Evolutionary conservation across 2,113 vertebrate genomes (phyloP), one percentile per base, ranked within the genome.

Genomic region (Epinephelus cyanopodus): DNA sequence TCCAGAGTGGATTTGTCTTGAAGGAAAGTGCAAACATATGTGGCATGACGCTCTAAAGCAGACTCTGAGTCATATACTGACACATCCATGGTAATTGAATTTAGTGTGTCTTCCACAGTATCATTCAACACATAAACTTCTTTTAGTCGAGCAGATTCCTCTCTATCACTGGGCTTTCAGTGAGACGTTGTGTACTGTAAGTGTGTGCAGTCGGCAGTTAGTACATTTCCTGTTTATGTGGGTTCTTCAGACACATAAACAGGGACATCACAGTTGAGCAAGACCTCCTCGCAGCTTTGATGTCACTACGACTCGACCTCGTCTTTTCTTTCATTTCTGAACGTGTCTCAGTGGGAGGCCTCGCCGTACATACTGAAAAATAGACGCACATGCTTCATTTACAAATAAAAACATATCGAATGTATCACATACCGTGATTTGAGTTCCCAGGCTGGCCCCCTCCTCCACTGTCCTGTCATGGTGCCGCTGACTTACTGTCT

Each of bases 221-320:
- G 54, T 65, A 67, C 29, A 63, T 81, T 83, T 91, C 86, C 76
- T 84, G 90, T 92, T 89, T 88, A 81, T 72, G 72, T 45, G 67
- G 52, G 37, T 74, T 65, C 25, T 37, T 73, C 6, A 64, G 77
- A 72, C 74, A 61, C 23, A 81, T 74, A 77, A 87, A 90, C 84
- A 82, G 19, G 37, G 64, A 78, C 83, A 64, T 77, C 48, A 66
- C 15, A 52, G 65, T 78, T 83, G 23, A 25, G 6, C 45, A 81
- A 70, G 21, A 23, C 47, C 37, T 29, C 60, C 52, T 72, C 33
- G 25, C 37, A 58, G 57, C 42, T 66, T 65, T 79, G 25, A 61
- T 65, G 54, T 50, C 18, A 14, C 19, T 79, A 6, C 1, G 0
- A 23, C 69, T 58, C 37, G 15, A 61, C 17, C 39, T 73, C 19